A percentile compares a stretch with the other conserved stretches of the same genome.
These are phyloP conservation scores for Lagocephalus sceleratus DNA, from an alignment of 2,797 vertebrate species.

Conservation along the genomic window DNA sequence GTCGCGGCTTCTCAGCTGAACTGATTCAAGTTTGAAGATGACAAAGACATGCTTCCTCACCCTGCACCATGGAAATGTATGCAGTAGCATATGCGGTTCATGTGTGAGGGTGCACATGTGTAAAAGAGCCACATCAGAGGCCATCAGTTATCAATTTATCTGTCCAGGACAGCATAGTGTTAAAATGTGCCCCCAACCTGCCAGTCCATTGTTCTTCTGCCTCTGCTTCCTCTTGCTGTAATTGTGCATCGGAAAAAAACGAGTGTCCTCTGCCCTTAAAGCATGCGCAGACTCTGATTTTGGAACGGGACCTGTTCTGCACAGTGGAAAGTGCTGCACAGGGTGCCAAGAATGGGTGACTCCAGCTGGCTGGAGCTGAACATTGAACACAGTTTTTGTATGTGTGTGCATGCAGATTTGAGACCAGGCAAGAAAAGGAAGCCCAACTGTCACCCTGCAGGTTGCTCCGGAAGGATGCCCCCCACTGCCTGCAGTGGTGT, in stretches of 20 bases:
- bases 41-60: slow-evolving; percentile 66
- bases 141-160: slow-evolving; percentile 26
- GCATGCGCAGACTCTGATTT: slow-evolving; percentile 51
- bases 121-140: neutral
- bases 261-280: slow-evolving; percentile 45
- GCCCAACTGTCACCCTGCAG: slow-evolving; percentile 56
- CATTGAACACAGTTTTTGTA: slow-evolving; percentile 13
- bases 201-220: slow-evolving; percentile 53
- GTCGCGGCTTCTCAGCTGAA: slow-evolving; percentile 57
- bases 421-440: slow-evolving; percentile 55
- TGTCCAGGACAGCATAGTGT: slow-evolving; percentile 31
- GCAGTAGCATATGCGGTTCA: slow-evolving; percentile 31
- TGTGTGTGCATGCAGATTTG: slow-evolving; percentile 15
- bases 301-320: slow-evolving; percentile 49
- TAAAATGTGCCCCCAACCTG: slow-evolving; percentile 41
- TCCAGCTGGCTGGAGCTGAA: slow-evolving; percentile 42
- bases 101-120: slow-evolving; percentile 17
- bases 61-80: slow-evolving; percentile 31
- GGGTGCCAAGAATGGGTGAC: slow-evolving; percentile 60
- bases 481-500: slow-evolving; percentile 31
- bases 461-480: slow-evolving; percentile 72
- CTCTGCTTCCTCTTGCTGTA: slow-evolving; percentile 55
- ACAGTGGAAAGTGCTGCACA: slow-evolving; percentile 58
- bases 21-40: slow-evolving; percentile 59
- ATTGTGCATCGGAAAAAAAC: slow-evolving; percentile 49